A percentile compares a stretch with the other conserved stretches of the same genome.
These are phyloP conservation scores for Lasioglossum figueresi DNA, from an alignment of 2,888 invertebrate species.

Conservation along the genomic window DNA sequence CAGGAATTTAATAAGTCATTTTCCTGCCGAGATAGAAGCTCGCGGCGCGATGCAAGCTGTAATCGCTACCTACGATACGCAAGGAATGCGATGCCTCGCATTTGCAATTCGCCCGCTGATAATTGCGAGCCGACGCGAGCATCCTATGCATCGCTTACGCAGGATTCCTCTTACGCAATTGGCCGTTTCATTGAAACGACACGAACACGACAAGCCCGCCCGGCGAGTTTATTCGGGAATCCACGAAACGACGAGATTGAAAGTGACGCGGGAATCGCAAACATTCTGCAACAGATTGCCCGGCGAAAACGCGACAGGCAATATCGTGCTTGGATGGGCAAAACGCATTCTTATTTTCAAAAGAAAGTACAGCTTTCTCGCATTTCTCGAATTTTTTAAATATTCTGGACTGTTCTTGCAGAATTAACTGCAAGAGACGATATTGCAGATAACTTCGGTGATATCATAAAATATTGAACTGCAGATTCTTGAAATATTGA, in stretches of 20 bases:
- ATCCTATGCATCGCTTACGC: constrained; percentile 33
- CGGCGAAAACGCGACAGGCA: neutral
- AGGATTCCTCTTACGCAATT: constrained; percentile 47
- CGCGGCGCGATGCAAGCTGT: constrained; percentile 27
- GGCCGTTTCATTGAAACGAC: constrained; percentile 35
- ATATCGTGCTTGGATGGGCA: neutral
- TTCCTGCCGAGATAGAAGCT: constrained; percentile 21
- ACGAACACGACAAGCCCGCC: neutral
- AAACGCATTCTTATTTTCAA: neutral
- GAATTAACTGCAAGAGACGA: no score
- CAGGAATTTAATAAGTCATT: constrained; percentile 52
- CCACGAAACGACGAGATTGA: constrained; percentile 25
- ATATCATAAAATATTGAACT: no score
- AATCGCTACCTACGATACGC: constrained; percentile 61
- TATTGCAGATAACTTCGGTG: no score
- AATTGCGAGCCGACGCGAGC: constrained; percentile 39
- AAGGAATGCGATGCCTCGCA: constrained; percentile 53
- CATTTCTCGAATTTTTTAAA: neutral
- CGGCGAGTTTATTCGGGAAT: constrained; percentile 25
- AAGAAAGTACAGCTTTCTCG: neutral
- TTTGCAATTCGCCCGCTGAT: constrained; percentile 54
- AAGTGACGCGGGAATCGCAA: constrained; percentile 42
- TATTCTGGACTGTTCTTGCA: no score
- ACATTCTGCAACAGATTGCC: neutral
- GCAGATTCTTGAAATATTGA: no score